Percentiles rank a stretch among this genome's conserved stretches.
phyloP scores from a whole-genome alignment of 1,140 invertebrate genomes.

The Apocrypta bakeri region DNA sequence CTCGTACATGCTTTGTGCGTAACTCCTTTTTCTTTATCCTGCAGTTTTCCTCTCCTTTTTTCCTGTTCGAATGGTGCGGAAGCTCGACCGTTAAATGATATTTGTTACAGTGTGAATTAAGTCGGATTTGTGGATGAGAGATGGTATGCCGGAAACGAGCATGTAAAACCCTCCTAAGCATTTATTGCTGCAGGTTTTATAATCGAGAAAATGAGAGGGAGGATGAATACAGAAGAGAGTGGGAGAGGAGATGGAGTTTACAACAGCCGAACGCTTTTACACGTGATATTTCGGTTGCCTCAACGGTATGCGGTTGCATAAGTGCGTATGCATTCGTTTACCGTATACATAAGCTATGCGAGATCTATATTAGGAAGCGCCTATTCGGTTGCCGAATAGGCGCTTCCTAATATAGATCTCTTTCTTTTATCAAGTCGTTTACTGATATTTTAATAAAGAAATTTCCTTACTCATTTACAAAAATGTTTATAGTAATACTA shows the following conservation, averaged over 20 bases:
- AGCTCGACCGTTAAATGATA: constrained; percentile 48
- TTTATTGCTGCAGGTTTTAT: no score
- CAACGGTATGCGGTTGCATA: neutral
- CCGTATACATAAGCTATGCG: no score
- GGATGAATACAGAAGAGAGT: neutral
- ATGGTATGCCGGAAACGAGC: constrained; percentile 22
- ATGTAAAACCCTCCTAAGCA: no score
- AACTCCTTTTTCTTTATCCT: constrained; percentile 15
- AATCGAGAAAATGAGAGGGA: neutral
- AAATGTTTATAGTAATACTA: no score
- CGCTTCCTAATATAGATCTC: no score
- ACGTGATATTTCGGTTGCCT: neutral
- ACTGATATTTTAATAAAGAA: no score
- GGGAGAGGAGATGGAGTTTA: neutral
- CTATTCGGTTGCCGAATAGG: neutral
- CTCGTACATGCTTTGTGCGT: constrained; percentile 7
- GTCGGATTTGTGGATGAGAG: constrained; percentile 30
- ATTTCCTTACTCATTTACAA: no score
- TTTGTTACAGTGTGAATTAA: constrained; percentile 53
- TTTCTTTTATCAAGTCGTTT: no score
- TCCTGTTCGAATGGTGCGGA: constrained; percentile 35
- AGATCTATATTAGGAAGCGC: neutral
- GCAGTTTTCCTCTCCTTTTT: neutral
- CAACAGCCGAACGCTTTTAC: neutral
- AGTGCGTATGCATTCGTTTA: no score